Evolutionary conservation across 2,113 vertebrate genomes (phyloP).

Genomic region (Platichthys flesus): DNA sequence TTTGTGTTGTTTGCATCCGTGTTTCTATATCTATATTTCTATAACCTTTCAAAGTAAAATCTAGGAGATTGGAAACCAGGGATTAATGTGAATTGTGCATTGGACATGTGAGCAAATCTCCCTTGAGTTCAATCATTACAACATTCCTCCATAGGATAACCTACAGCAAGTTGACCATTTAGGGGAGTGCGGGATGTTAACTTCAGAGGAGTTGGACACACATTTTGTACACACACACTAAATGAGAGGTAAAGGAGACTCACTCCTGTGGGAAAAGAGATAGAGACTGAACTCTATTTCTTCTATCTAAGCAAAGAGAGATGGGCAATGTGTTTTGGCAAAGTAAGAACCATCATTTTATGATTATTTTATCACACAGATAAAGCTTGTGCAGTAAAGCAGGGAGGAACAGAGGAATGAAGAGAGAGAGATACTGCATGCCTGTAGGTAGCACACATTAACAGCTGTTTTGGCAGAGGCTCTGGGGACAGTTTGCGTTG

Average conservation of each 20-base stretch:
- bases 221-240: background rate
- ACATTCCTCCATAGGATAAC: background rate
- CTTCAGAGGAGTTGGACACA: slow-evolving; percentile 6
- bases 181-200: background rate
- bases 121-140: background rate
- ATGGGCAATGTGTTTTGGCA: slow-evolving; percentile 22
- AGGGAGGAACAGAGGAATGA: slow-evolving; percentile 19
- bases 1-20: background rate
- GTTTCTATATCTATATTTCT: background rate
- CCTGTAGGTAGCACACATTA: slow-evolving; percentile 56
- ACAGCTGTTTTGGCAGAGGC: slow-evolving; percentile 72
- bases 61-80: background rate
- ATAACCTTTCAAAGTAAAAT: background rate
- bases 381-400: slow-evolving; percentile 43
- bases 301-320: slow-evolving; percentile 10
- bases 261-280: background rate
- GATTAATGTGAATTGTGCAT: background rate
- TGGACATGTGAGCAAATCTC: background rate
- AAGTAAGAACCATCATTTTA: slow-evolving; percentile 30
- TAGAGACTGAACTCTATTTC: background rate
- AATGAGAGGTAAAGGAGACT: background rate
- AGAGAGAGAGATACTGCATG: slow-evolving; percentile 34
- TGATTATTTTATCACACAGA: slow-evolving; percentile 47
- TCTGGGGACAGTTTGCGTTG: slow-evolving; percentile 71
- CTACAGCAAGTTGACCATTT: slow-evolving; percentile 5